phyloP scores from a whole-genome alignment of 2,797 vertebrate genomes.

The Rhinophrynus dorsalis region DNA sequence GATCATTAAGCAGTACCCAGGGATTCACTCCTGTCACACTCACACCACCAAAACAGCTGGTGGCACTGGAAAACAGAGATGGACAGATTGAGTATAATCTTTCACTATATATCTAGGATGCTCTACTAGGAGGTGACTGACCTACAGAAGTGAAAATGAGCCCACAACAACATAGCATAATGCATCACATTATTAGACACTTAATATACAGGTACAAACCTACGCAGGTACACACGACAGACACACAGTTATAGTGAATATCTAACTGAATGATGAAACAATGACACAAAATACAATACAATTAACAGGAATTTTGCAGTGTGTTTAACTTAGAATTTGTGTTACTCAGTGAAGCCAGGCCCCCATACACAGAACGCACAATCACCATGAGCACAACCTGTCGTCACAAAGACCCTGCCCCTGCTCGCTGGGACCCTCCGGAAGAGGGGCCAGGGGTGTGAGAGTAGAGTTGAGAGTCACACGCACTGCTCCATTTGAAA shows the following conservation, averaged over 20 bases:
- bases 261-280: not conserved
- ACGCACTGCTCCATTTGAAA: slow-evolving; percentile 83
- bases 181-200: not conserved
- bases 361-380: slow-evolving; percentile 52
- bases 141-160: not conserved
- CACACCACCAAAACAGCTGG: slow-evolving; percentile 64
- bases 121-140: too few species aligned
- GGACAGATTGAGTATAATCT: not conserved
- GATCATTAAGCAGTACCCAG: slow-evolving; percentile 43
- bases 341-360: not conserved
- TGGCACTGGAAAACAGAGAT: slow-evolving; percentile 69
- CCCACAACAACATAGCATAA: not conserved
- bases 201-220: not conserved
- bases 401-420: slow-evolving; percentile 82
- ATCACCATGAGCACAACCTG: slow-evolving; percentile 84
- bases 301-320: not conserved
- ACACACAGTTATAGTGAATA: not conserved
- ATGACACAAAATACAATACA: not conserved
- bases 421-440: slow-evolving; percentile 68
- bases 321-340: not conserved
- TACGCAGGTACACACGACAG: not conserved
- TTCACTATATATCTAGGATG: too few species aligned
- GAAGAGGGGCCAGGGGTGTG: slow-evolving; percentile 69
- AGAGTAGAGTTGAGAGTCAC: slow-evolving; percentile 82
- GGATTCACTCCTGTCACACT: slow-evolving; percentile 59